Conservation (phyloP, 2,888 invertebrate genomes). For the Epinotia demarniana region DNA sequence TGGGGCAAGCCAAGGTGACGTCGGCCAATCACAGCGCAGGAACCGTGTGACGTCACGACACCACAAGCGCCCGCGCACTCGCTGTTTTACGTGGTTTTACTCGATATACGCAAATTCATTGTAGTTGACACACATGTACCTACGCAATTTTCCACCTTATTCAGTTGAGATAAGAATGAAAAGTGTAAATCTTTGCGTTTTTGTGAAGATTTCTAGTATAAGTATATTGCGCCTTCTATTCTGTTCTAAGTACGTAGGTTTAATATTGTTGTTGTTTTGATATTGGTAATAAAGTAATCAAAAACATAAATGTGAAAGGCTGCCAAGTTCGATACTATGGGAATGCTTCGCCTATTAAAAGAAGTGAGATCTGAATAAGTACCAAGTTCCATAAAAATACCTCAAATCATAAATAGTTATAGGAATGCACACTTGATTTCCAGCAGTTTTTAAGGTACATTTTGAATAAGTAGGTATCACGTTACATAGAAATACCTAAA, state of each 20-base stretch:
- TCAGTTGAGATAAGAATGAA: neutral
- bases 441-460: too few species aligned
- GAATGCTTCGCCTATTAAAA: too few species aligned
- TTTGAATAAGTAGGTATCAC: too few species aligned
- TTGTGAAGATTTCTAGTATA: neutral
- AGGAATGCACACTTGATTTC: too few species aligned
- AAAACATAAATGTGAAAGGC: too few species aligned
- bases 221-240: neutral
- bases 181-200: neutral
- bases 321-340: too few species aligned
- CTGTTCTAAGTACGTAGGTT: neutral
- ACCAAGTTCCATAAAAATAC: too few species aligned
- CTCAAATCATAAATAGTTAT: too few species aligned
- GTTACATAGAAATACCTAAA: too few species aligned
- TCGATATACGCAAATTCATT: conserved; percentile 6
- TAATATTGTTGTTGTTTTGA: neutral
- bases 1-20: conserved; percentile 48
- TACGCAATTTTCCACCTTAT: neutral
- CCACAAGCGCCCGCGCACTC: conserved; percentile 40
- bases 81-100: neutral
- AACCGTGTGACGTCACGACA: conserved; percentile 37
- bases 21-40: conserved; percentile 39
- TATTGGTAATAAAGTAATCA: conserved; percentile 5
- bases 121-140: neutral
- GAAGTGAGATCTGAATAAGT: too few species aligned